Evolutionary conservation across 2,888 invertebrate genomes (phyloP), one percentile per base, ranked within the genome.

Genomic region (Hecatera dysodea): DNA sequence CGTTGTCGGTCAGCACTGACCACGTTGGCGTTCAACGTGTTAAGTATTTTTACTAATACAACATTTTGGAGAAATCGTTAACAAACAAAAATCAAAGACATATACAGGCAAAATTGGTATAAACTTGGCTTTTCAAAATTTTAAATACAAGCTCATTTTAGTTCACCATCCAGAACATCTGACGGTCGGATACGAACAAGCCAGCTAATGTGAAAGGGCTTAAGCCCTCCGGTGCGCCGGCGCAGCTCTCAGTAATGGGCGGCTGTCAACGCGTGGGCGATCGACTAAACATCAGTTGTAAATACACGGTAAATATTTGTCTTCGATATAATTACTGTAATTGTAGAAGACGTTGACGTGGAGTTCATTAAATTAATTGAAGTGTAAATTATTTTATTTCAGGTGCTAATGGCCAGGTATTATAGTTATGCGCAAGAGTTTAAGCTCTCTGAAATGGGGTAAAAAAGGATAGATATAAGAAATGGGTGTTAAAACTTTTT

Each of bases 301-400:
- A 90, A 89, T 90, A 91, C 91, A 84, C 81, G 89, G 92, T 91
- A 93, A 94, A 94, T 95, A 94, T 95, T 94, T 95, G 93, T 94
- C 94, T 95, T 93, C 90, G 86, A 85, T 89, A 89, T 92, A 94
- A 94, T 94, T 93, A 92, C 91, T 88, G 89, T 92, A 91, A 93
- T 93, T 90, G 86, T 88, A 84, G 60, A 72, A 70, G 70, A 74
- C 56, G 73, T 59, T 64, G 77, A 70, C 69, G 67, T 55, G 39
- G 29, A 75, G 75, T 72, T 78, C 78, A 80, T 79, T 78, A 72
- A 77, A 78, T 86, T 78, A 83, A 84, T 81, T 84, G 59, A 70
- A 79, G 75, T 76, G 75, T 76, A 80, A 69, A 83, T 76, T 76
- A 60, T 39, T 72, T 61, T 59, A 75, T 79, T 79, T 72, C 46